Evolutionary conservation across 1,140 invertebrate genomes (phyloP).

Genomic region (Drosophila hydei): DNA sequence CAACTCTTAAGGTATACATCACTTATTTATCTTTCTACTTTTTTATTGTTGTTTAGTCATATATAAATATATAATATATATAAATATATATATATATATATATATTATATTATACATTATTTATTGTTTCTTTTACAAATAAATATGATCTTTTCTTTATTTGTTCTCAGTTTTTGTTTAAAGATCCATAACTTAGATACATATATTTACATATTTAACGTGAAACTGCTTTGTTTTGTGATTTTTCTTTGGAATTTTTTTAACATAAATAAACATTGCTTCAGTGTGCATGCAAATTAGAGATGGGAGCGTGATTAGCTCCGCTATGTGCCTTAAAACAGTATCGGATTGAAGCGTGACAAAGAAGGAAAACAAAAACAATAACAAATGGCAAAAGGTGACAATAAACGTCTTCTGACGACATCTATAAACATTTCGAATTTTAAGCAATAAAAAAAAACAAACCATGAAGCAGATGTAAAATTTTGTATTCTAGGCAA

Average conservation of each 20-base stretch:
- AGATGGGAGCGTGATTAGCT: constrained; percentile 10
- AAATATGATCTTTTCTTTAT: constrained; percentile 23
- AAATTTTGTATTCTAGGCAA: too few species aligned
- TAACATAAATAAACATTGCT: too few species aligned
- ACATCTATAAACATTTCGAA: constrained; percentile 11
- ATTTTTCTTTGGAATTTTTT: not conserved
- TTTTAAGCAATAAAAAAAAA: too few species aligned
- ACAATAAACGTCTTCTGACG: constrained; percentile 23
- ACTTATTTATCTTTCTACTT: not conserved
- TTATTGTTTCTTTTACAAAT: constrained; percentile 33
- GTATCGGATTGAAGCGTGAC: not conserved
- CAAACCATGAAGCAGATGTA: too few species aligned
- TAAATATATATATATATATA: too few species aligned
- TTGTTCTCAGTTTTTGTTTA: constrained; percentile 20
- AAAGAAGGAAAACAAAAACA: not conserved
- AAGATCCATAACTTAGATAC: constrained; percentile 4
- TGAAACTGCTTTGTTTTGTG: too few species aligned
- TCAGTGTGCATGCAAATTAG: constrained; percentile 15
- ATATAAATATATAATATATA: too few species aligned
- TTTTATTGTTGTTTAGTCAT: constrained; percentile 7
- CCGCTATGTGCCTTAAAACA: constrained; percentile 28
- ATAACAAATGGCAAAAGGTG: constrained; percentile 24
- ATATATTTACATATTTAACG: not conserved
- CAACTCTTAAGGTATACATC: too few species aligned
- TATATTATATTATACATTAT: constrained; percentile 22